Evolutionary conservation across 2,888 invertebrate genomes (phyloP).

Genomic region (Cenopis cana): DNA sequence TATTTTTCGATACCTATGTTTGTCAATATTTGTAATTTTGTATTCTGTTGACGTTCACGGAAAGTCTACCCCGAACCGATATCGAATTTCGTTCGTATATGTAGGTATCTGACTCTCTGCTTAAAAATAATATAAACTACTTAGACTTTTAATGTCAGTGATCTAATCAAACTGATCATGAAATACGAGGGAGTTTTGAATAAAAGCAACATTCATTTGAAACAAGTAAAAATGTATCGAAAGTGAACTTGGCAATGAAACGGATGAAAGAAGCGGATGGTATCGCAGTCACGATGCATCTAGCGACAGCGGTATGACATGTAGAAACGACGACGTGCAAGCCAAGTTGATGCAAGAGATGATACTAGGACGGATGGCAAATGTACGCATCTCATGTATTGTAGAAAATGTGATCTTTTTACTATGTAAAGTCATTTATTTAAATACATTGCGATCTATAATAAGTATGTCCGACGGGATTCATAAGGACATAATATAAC

Average conservation of each 20-base stretch:
- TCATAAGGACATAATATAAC: background rate
- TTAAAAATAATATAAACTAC: background rate
- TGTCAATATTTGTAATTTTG: too few relatives aligned
- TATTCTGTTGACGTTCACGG: too few relatives aligned
- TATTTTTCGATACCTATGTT: too few relatives aligned
- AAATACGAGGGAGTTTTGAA: slow-evolving; percentile 19
- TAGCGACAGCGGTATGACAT: slow-evolving; percentile 71
- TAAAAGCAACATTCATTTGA: slow-evolving; percentile 33
- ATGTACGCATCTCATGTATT: slow-evolving; percentile 16
- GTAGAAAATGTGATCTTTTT: background rate
- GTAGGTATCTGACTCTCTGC: too few relatives aligned
- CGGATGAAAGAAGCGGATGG: slow-evolving; percentile 36
- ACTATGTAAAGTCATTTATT: background rate
- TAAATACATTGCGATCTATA: background rate
- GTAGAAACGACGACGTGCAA: slow-evolving; percentile 59
- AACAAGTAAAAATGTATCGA: slow-evolving; percentile 38
- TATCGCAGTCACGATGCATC: slow-evolving; percentile 53
- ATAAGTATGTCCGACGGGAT: background rate
- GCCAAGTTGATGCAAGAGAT: slow-evolving; percentile 34
- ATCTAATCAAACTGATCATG: too few relatives aligned
- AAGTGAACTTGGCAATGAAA: slow-evolving; percentile 44
- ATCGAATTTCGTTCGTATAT: too few relatives aligned
- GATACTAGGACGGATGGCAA: slow-evolving; percentile 20
- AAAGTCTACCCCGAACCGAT: too few relatives aligned
- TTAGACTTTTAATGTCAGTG: background rate